Conservation (phyloP, 2,113 vertebrate genomes). For the Solea solea region DNA sequence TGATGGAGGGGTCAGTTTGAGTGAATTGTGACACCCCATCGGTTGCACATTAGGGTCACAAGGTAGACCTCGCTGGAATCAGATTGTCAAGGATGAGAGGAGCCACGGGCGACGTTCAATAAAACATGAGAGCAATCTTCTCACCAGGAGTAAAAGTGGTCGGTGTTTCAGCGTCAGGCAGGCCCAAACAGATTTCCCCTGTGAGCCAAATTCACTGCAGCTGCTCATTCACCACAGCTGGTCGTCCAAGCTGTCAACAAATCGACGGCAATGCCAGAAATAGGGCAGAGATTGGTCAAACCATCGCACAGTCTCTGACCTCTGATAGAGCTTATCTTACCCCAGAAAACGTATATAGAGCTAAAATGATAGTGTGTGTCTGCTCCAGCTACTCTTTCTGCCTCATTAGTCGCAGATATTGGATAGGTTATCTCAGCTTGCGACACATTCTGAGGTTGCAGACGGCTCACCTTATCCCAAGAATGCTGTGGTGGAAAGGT, state of each 20-base stretch:
- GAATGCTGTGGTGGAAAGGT: constrained; percentile 51
- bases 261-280: constrained; percentile 51
- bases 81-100: constrained; percentile 76
- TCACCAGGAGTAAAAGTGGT: constrained; percentile 69
- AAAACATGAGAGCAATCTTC: constrained; percentile 82
- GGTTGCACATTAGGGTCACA: constrained; percentile 70
- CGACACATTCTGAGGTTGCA: constrained; percentile 51
- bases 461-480: constrained; percentile 51
- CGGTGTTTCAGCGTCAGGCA: constrained; percentile 59
- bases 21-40: constrained; percentile 70
- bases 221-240: constrained; percentile 60
- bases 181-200: constrained; percentile 78
- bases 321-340: constrained; percentile 74
- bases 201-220: constrained; percentile 63
- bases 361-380: constrained; percentile 68
- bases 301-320: constrained; percentile 70
- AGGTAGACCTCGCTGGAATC: constrained; percentile 70
- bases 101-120: constrained; percentile 73
- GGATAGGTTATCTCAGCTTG: constrained; percentile 64
- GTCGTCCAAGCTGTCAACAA: constrained; percentile 57
- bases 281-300: constrained; percentile 73
- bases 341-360: constrained; percentile 58
- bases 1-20: constrained; percentile 70
- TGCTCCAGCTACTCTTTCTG: constrained; percentile 65
- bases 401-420: constrained; percentile 75